A percentile compares a stretch with the other conserved stretches of the same genome.
Evolutionary conservation across 2,888 invertebrate genomes (phyloP).

Genomic region (Timandra comae): DNA sequence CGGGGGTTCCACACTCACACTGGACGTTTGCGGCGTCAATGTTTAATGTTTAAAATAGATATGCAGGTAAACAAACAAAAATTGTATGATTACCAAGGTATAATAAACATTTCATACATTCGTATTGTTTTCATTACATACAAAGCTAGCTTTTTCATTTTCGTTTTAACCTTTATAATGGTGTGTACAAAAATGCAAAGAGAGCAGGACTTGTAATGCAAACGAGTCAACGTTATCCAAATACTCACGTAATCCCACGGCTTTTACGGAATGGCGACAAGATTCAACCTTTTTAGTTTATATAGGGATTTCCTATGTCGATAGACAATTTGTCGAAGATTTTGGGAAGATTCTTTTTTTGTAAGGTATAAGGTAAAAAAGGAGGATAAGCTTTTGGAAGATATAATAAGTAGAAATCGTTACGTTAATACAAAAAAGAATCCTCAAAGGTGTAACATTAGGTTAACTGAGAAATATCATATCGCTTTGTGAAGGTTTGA

Average conservation of each 20-base stretch:
- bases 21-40: no score
- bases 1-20: no score
- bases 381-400: not conserved
- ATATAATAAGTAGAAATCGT: not conserved
- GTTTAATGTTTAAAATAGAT: no score
- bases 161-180: no score
- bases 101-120: no score
- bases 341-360: not conserved
- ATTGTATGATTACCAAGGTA: no score
- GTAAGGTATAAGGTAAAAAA: not conserved
- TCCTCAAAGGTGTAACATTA: no score
- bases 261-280: slow-evolving; percentile 24
- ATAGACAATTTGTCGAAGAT: slow-evolving; percentile 1
- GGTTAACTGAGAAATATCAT: no score
- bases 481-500: not conserved
- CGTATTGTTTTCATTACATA: no score
- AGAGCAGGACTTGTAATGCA: slow-evolving; percentile 1
- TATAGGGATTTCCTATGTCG: slow-evolving; percentile 13
- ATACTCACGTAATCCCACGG: slow-evolving; percentile 26
- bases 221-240: slow-evolving; percentile 16
- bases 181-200: slow-evolving; percentile 1
- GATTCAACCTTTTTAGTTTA: slow-evolving; percentile 18
- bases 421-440: no score
- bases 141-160: no score
- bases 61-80: no score